These are phyloP conservation scores for Eilema caniola DNA, from an alignment of 2,888 invertebrate genomes.

Conservation along the genomic window DNA sequence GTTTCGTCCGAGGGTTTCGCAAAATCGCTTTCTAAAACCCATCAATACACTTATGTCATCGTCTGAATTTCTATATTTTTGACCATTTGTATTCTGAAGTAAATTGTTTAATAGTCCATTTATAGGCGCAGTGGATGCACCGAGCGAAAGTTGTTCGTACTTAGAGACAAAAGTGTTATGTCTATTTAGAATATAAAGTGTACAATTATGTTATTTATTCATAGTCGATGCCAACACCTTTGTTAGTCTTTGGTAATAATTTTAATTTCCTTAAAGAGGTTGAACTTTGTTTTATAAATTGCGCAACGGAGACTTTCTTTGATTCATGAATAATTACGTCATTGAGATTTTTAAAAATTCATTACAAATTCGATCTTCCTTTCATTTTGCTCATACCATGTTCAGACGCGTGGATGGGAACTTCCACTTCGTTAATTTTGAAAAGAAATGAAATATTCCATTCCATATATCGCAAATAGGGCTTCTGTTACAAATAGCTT, in stretches of 20 bases:
- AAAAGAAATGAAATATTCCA: slow-evolving; percentile 3
- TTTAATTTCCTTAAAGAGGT: slow-evolving; percentile 52
- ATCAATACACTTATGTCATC: slow-evolving; percentile 60
- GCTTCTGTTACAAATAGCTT: neutral
- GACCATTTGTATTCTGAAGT: slow-evolving; percentile 72
- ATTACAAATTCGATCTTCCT: slow-evolving; percentile 51
- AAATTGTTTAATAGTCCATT: slow-evolving; percentile 64
- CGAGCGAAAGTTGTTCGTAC: slow-evolving; percentile 70
- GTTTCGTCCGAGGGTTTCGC: slow-evolving; percentile 53
- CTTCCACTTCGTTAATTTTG: slow-evolving; percentile 19
- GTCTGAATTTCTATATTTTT: slow-evolving; percentile 59
- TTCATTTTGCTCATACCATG: slow-evolving; percentile 45
- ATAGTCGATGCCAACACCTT: slow-evolving; percentile 39
- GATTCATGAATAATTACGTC: slow-evolving; percentile 61
- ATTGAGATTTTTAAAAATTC: slow-evolving; percentile 46
- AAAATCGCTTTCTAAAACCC: slow-evolving; percentile 66
- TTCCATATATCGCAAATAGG: too few species aligned
- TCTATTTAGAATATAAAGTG: slow-evolving; percentile 72
- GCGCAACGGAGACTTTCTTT: slow-evolving; percentile 61
- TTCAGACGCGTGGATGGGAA: slow-evolving; percentile 22
- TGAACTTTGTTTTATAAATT: slow-evolving; percentile 43
- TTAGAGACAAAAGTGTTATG: slow-evolving; percentile 53
- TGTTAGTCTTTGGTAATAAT: slow-evolving; percentile 44
- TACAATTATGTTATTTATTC: slow-evolving; percentile 65
- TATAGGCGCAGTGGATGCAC: slow-evolving; percentile 59